Evolutionary conservation across 2,113 vertebrate genomes (phyloP), one percentile per base, ranked within the genome.

Genomic region (Pseudorectes ferrugineus): DNA sequence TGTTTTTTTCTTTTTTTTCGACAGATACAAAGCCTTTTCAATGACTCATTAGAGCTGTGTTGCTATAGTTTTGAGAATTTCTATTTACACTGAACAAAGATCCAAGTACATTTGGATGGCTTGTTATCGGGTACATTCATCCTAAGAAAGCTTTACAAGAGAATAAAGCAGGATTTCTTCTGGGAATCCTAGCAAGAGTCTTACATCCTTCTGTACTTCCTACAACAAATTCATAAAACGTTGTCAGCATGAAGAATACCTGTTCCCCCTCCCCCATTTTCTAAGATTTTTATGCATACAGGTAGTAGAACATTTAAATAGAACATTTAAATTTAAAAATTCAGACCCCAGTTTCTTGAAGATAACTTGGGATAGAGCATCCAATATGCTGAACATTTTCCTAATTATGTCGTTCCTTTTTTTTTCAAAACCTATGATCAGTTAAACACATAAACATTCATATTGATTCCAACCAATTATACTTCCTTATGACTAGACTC

Each of bases 1-100:
- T 81, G 68, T 43, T 80, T 45, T 63, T 46, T 78, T 51, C 85
- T n/a, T 55, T 48, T 55, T 88, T 93, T 92, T 36, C 35, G 35
- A 94, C 76, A 94, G 82, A 96, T 49, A 92, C 25, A 87, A 80
- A 85, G 82, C 58, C 68, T 96, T 96, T 89, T 77, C 54, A 87
- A 63, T 96, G 85, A 95, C 57, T 96, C 92, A 95, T 82, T 75
- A 75, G 22, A 95, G 51, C 74, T 75, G 66, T 1, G 11, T 51
- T 84, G 51, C 75, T 94, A 85, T n/a, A 79, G 49, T 76, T 96
- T 89, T 91, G 70, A 94, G 90, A 85, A 87, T 66, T 92, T 73
- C 79, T 94, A 48, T 89, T 92, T 95, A 89, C 51, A 51, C 38
- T 88, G 42, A 92, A 86, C 33, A 86, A 82, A 88, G 65, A 80